A percentile compares a stretch with the other conserved stretches of the same genome.
phyloP scores from a whole-genome alignment of 2,797 vertebrate species.

The Phataginus tetradactyla region DNA sequence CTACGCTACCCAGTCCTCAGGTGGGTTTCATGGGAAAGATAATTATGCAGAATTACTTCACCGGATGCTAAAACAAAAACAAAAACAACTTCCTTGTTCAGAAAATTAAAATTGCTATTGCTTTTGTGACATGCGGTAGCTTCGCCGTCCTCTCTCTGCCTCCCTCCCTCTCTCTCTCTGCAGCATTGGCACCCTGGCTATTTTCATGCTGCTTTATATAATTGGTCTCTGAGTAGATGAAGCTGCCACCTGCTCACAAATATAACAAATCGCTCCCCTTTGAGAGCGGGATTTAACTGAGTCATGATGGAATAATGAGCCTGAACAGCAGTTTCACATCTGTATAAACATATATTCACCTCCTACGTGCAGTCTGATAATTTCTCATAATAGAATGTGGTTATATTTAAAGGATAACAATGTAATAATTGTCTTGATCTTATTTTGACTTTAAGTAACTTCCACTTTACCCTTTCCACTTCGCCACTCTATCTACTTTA shows the following conservation, averaged over 20 bases:
- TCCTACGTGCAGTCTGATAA: not conserved
- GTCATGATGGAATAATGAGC: conserved; percentile 26
- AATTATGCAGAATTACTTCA: not conserved
- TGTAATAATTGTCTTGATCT: not conserved
- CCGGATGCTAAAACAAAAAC: not conserved
- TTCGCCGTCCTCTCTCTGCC: not conserved
- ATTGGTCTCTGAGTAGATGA: conserved; percentile 71
- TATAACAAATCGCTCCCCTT: not conserved
- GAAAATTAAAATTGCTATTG: not conserved
- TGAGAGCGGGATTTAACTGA: conserved; percentile 29
- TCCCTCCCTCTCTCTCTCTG: not conserved
- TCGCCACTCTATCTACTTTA: not conserved
- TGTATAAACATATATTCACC: conserved; percentile 23
- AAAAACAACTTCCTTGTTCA: not conserved
- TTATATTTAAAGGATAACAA: conserved; percentile 39
- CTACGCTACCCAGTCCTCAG: not conserved
- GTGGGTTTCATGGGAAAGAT: not conserved
- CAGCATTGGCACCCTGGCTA: conserved; percentile 36
- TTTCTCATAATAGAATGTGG: conserved; percentile 7
- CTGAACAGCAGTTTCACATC: conserved; percentile 49
- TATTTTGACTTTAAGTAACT: conserved; percentile 48
- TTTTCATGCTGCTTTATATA: conserved; percentile 66
- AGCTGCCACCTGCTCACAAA: conserved; percentile 71
- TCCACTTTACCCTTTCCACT: not conserved
- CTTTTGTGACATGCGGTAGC: conserved; percentile 12